phyloP scores from a whole-genome alignment of 2,888 invertebrate genomes.

The Lepidocyrtoides sp. region DNA sequence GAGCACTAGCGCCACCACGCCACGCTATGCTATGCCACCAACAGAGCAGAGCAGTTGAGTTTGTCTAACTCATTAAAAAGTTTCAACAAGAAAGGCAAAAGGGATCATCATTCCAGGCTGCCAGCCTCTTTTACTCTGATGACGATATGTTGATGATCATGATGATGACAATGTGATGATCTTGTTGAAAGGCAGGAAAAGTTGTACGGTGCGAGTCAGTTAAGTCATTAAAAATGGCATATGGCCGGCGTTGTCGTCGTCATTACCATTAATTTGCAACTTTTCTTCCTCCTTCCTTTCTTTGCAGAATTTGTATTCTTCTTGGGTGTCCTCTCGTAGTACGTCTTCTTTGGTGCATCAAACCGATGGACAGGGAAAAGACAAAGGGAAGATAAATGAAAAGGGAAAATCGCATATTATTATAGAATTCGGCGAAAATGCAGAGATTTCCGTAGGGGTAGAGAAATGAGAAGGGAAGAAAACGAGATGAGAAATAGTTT shows the following conservation, averaged over 20 bases:
- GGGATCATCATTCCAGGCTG: conserved; percentile 24
- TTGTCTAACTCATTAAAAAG: conserved; percentile 62
- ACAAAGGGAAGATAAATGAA: not conserved
- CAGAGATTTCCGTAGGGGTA: not conserved
- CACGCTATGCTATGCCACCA: too few relatives aligned
- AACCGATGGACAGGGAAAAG: not conserved
- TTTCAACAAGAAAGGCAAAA: conserved; percentile 39
- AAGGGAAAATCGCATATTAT: not conserved
- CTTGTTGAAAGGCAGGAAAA: conserved; percentile 34
- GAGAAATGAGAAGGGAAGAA: not conserved
- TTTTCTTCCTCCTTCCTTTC: not conserved
- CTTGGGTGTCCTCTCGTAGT: not conserved
- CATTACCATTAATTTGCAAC: conserved; percentile 57
- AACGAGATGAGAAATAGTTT: not conserved
- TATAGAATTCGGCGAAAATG: not conserved
- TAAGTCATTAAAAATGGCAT: conserved; percentile 36
- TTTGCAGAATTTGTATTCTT: not conserved
- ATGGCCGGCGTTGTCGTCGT: conserved; percentile 30
- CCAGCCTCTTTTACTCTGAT: conserved; percentile 2
- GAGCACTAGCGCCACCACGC: conserved; percentile 23
- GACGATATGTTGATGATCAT: not conserved
- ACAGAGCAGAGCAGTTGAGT: conserved; percentile 50
- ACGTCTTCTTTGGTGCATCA: not conserved
- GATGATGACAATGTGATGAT: conserved; percentile 29
- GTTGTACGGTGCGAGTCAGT: not conserved